phyloP scores from a whole-genome alignment of 1,140 invertebrate genomes.

The Myzus persicae region DNA sequence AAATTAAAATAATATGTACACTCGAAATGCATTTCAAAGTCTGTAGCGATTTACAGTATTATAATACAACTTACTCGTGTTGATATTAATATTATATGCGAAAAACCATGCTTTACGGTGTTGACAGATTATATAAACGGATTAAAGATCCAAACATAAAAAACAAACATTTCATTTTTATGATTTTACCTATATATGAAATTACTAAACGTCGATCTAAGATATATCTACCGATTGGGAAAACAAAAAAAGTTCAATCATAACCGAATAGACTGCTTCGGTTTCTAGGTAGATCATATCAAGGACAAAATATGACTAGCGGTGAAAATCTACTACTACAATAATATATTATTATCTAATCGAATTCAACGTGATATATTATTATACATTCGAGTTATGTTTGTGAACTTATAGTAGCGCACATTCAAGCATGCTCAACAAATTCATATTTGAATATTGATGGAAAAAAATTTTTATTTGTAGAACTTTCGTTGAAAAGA shows the following conservation, averaged over 20 bases:
- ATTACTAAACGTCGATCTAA: background rate
- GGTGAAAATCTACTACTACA: background rate
- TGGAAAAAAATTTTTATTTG: background rate
- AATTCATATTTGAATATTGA: background rate
- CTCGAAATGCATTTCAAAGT: background rate
- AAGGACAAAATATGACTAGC: fast-evolving
- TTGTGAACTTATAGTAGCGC: background rate
- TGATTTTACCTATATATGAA: background rate
- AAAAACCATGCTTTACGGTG: background rate
- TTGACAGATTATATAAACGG: background rate
- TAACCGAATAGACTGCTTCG: background rate
- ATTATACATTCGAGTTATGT: background rate
- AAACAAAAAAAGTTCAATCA: background rate
- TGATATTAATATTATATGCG: background rate
- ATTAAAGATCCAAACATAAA: too few species aligned
- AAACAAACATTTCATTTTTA: too few species aligned
- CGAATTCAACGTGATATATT: too few species aligned
- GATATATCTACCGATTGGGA: background rate
- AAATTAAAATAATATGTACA: background rate
- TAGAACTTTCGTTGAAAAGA: background rate
- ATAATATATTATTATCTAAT: too few species aligned
- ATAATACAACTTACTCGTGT: background rate
- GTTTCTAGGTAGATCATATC: background rate
- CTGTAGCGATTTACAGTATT: background rate
- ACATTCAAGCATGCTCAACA: background rate